A percentile compares a stretch with the other conserved stretches of the same genome.
phyloP scores from a whole-genome alignment of 2,797 vertebrate species.

The Pachyuromys duprasi region DNA sequence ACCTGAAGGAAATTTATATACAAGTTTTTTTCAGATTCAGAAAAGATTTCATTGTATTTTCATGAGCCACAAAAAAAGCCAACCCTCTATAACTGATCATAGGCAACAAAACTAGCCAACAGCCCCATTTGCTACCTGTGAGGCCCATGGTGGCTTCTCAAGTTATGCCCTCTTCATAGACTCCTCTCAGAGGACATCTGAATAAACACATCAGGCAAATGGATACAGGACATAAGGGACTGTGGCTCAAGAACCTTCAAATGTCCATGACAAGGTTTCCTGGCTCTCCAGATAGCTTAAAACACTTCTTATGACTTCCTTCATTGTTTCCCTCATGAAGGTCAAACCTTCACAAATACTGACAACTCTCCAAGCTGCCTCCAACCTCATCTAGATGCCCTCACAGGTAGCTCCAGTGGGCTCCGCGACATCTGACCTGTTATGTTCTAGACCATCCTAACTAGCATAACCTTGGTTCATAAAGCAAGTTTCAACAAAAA shows the following conservation, averaged over 20 bases:
- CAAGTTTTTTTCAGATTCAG: neutral
- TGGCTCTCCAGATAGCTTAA: neutral
- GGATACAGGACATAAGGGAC: accelerated
- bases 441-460: neutral
- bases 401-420: neutral
- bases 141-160: neutral
- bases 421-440: neutral
- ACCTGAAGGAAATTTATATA: neutral
- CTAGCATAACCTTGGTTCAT: neutral
- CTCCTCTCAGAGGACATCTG: neutral
- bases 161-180: neutral
- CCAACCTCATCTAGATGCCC: neutral
- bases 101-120: neutral
- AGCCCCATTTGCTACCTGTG: neutral
- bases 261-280: neutral
- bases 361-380: neutral
- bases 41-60: neutral
- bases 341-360: neutral
- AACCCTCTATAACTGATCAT: neutral
- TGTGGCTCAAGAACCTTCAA: neutral
- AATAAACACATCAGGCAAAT: neutral
- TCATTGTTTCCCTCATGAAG: neutral
- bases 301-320: neutral
- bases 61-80: neutral
- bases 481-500: constrained; percentile 8